Base-by-base conservation (phyloP, 2,888 invertebrate species). In the Thumatha senex region DNA sequence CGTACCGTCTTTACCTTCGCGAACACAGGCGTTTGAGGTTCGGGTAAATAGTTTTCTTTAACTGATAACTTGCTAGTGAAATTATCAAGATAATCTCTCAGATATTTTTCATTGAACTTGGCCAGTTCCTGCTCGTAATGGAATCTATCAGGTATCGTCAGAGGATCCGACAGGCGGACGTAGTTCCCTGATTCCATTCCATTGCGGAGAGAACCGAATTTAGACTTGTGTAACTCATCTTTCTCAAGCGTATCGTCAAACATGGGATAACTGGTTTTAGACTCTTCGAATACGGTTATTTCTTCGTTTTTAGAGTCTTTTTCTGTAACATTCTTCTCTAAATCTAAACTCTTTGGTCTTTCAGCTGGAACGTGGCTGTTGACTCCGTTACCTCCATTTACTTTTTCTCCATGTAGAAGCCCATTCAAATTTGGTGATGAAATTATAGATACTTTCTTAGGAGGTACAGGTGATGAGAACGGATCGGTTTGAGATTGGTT, bases 11-110 rank as follows among this genome's bases (percentile, higher is more conserved):
- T 88, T 40, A 91, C 86, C 70, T 91, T 91, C 0, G 92, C 78
- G 59, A 92, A 91, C 45, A 90, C 83, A 0, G 92, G 92, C 52
- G 89, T 89, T 66, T 92, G 92, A 9, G 86, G 70, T 60, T 92
- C 92, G 0, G 92, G 92, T 4, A 92, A 66, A 53, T 89, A 92
- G 52, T 89, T 78, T 60, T 92, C 89, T 63, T 78, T 87, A 0
- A 88, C 87, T 0, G 84, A 74, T 13, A 89, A 54, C 53, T 82
- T 81, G 0, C 84, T 84, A 10, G 83, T 82, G 35, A 85, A 81
- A 35, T 74, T 78, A n/a, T 90, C 88, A 35, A 89, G 63, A 56
- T 84, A 90, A 48, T 89, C 86, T 52, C 81, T 76, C 38, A 88
- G 83, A 63, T 91, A 91, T 61, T 72, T 81, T 46, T 91, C 91